Evolutionary conservation across 2,113 vertebrate genomes (phyloP).

Genomic region (Spilogale gracilis): DNA sequence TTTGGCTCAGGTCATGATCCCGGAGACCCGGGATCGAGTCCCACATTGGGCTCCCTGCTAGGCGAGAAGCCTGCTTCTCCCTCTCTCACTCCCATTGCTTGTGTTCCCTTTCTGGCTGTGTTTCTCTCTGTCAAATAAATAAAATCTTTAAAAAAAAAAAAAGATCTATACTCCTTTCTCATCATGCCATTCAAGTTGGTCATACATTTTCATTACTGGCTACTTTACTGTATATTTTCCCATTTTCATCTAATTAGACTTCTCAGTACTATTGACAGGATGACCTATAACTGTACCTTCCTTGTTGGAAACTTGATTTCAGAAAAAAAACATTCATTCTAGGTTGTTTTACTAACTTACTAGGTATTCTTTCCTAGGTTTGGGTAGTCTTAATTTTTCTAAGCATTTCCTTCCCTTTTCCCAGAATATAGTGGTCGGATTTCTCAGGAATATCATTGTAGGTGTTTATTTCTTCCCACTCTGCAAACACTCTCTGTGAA

Average conservation of each 20-base stretch:
- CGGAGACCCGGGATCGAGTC: too few relatives aligned
- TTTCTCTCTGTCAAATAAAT: too few relatives aligned
- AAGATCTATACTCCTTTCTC: not conserved
- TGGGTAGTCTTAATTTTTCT: not conserved
- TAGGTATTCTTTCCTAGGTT: not conserved
- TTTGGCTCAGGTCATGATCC: too few relatives aligned
- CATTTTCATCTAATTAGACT: not conserved
- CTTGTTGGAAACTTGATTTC: not conserved
- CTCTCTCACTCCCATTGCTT: too few relatives aligned
- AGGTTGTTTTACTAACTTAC: not conserved
- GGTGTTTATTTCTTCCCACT: not conserved
- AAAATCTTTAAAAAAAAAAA: too few relatives aligned
- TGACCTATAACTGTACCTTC: not conserved
- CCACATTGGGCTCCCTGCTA: too few relatives aligned
- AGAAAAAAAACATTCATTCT: not conserved
- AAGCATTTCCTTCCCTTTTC: not conserved
- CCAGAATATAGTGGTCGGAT: not conserved
- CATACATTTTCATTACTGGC: not conserved
- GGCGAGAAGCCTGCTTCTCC: too few relatives aligned
- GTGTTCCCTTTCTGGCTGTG: too few relatives aligned
- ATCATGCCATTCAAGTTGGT: not conserved
- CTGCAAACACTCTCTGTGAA: not conserved
- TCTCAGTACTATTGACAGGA: not conserved
- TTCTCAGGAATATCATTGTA: not conserved
- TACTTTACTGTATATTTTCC: not conserved